Evolutionary conservation across 2,888 invertebrate genomes (phyloP).

Genomic region (Brachylomia viminalis): DNA sequence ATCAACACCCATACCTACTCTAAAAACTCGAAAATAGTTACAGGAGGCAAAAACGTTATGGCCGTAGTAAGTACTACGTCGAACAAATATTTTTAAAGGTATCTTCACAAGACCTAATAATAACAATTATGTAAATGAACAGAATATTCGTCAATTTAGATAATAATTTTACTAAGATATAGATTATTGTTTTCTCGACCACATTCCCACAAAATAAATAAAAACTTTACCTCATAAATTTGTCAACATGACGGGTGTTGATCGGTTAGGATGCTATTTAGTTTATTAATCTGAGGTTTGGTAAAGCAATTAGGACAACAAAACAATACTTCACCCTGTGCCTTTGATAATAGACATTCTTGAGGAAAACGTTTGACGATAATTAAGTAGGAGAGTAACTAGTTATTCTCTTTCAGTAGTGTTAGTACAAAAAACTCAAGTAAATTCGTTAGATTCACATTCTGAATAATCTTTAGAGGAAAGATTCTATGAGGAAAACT

Average conservation of each 20-base stretch:
- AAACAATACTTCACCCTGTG: constrained; percentile 9
- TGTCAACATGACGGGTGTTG: too few relatives aligned
- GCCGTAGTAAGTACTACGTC: background rate
- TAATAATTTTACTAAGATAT: background rate
- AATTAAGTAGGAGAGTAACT: background rate
- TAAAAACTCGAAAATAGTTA: background rate
- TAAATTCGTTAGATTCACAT: background rate
- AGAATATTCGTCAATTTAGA: background rate
- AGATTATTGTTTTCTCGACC: background rate
- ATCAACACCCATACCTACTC: background rate
- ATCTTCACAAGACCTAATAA: background rate
- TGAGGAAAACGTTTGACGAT: constrained; percentile 13
- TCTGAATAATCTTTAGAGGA: background rate
- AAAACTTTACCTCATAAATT: constrained; percentile 33
- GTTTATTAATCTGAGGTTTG: constrained; percentile 32
- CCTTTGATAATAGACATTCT: constrained; percentile 30
- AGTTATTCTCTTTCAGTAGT: constrained; percentile 25
- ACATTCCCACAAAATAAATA: constrained; percentile 2
- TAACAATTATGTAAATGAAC: too few relatives aligned
- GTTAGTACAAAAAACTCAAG: background rate
- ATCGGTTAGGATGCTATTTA: too few relatives aligned
- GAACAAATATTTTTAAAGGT: background rate
- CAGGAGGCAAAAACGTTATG: background rate
- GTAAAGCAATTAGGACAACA: constrained; percentile 15
- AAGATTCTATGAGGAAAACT: background rate